These are phyloP conservation scores for Microdon myrmicae DNA, from an alignment of 2,888 invertebrate species.

Conservation along the genomic window DNA sequence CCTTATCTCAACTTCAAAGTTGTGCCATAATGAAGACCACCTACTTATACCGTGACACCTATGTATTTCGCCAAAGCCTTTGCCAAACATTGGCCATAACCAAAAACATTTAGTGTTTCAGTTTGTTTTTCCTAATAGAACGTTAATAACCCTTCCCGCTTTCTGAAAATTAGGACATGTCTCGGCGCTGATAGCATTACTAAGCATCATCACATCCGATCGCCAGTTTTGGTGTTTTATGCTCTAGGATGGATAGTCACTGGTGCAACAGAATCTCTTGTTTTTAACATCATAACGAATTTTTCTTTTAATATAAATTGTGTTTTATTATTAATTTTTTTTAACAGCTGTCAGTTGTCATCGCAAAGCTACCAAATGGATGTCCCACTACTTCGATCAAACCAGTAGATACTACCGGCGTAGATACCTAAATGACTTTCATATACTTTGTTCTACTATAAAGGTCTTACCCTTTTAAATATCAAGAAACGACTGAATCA, in stretches of 20 bases:
- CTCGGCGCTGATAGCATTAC: constrained; percentile 10
- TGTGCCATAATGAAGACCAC: no score
- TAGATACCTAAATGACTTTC: no score
- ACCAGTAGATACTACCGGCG: no score
- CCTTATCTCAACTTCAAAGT: constrained; percentile 18
- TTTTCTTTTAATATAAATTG: no score
- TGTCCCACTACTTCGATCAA: no score
- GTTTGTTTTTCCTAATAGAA: constrained; percentile 2
- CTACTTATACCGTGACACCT: constrained; percentile 13
- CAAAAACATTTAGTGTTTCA: not conserved
- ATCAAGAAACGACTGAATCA: no score
- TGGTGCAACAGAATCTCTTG: constrained; percentile 24
- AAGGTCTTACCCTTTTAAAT: no score
- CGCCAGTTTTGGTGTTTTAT: constrained; percentile 9
- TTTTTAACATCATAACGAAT: constrained; percentile 26
- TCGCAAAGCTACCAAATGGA: no score
- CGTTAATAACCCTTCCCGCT: not conserved
- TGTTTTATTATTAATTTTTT: no score
- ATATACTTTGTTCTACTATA: no score
- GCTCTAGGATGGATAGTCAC: constrained; percentile 13
- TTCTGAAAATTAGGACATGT: constrained; percentile 3
- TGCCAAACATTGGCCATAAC: not conserved
- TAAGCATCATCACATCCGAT: no score
- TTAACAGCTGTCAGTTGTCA: no score
- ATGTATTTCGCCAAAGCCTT: constrained; percentile 2